These are phyloP conservation scores for Sceloporus undulatus DNA, from an alignment of 2,113 vertebrate genomes.

Conservation along the genomic window DNA sequence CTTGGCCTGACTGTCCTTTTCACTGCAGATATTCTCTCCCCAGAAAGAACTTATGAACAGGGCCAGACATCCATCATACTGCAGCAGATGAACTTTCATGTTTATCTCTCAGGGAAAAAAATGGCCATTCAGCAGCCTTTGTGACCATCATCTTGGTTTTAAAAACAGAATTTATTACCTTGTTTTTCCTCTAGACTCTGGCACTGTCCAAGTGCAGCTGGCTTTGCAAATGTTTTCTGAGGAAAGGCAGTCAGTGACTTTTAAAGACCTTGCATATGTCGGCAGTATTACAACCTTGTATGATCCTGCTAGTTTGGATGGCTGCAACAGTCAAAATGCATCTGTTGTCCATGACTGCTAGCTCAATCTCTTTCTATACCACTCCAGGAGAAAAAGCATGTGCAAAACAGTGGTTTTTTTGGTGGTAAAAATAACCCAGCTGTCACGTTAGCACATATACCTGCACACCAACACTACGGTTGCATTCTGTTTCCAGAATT, in stretches of 20 bases:
- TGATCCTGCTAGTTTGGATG: slow-evolving; percentile 43
- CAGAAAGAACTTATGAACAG: not conserved
- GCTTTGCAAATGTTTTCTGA: slow-evolving; percentile 68
- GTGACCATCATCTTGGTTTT: slow-evolving; percentile 59
- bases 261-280: slow-evolving; percentile 61
- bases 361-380: not conserved
- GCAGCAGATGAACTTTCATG: slow-evolving; percentile 19
- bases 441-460: slow-evolving; percentile 25
- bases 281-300: slow-evolving; percentile 25
- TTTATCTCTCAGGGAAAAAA: slow-evolving; percentile 31
- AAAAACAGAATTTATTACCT: slow-evolving; percentile 58
- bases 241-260: slow-evolving; percentile 47
- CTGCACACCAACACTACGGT: not conserved
- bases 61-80: slow-evolving; percentile 22
- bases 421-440: slow-evolving; percentile 17
- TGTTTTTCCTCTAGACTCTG: slow-evolving; percentile 65
- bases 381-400: not conserved
- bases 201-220: slow-evolving; percentile 60
- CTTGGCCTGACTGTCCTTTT: not conserved
- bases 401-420: not conserved
- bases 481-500: not conserved
- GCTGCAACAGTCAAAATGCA: slow-evolving; percentile 30
- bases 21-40: not conserved
- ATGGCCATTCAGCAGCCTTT: slow-evolving; percentile 55
- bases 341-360: slow-evolving; percentile 15